Conservation (phyloP, 2,113 vertebrate species). For the Odontophorus gujanensis region DNA sequence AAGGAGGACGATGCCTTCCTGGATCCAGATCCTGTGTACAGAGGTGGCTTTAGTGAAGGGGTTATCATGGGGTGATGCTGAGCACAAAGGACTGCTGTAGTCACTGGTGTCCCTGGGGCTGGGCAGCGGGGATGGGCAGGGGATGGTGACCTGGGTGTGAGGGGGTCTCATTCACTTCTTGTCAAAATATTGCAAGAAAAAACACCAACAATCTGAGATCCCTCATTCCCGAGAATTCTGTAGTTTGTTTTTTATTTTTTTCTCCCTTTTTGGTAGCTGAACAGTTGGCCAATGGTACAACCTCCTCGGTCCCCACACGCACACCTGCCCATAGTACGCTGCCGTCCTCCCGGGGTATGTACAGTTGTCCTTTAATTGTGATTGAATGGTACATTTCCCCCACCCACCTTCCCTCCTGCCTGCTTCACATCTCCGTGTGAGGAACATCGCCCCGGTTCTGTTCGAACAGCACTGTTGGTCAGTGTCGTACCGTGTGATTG, state of each 20-base stretch:
- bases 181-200: neutral
- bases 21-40: accelerated
- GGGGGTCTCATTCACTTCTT: neutral
- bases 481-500: conserved; percentile 78
- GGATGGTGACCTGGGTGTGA: accelerated
- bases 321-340: neutral
- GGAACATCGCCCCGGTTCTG: neutral
- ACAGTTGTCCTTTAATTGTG: conserved; percentile 72
- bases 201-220: accelerated
- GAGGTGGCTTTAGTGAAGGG: neutral
- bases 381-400: conserved; percentile 82
- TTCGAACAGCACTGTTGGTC: conserved; percentile 72
- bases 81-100: neutral
- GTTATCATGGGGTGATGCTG: accelerated
- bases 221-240: neutral
- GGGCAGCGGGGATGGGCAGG: neutral
- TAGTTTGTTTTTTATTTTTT: no score
- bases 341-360: conserved; percentile 44
- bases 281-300: conserved; percentile 75
- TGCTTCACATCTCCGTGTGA: conserved; percentile 69
- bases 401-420: conserved; percentile 58
- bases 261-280: neutral
- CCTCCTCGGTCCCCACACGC: neutral
- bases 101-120: neutral
- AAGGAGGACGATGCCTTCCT: neutral